Percentiles rank a stretch among this genome's conserved stretches.
Conservation (phyloP, 2,797 vertebrate species). For the Enteromius argenteus region DNA sequence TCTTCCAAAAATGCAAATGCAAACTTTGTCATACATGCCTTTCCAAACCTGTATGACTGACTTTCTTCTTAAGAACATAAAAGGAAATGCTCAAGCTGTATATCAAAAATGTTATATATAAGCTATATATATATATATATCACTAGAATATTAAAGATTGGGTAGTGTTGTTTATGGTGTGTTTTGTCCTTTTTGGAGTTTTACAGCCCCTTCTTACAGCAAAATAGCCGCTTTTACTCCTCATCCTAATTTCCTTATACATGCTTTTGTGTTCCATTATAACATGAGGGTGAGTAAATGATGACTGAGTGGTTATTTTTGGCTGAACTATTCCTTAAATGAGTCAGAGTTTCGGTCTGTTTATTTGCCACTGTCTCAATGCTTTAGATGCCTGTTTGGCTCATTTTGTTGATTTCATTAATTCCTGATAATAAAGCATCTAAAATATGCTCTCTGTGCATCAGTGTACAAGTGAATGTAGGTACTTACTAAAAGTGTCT, state of each 20-base stretch:
- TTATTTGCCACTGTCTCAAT: neutral
- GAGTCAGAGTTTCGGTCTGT: conserved; percentile 1
- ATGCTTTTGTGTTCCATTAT: neutral
- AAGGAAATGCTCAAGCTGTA: neutral
- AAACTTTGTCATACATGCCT: neutral
- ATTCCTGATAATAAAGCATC: neutral
- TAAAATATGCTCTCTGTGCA: neutral
- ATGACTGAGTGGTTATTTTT: no score
- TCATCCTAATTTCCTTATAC: neutral
- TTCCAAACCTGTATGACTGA: neutral
- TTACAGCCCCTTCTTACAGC: neutral
- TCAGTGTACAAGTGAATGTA: neutral
- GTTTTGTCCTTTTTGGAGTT: neutral
- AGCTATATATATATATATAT: neutral
- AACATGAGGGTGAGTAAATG: neutral
- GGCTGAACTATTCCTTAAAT: neutral
- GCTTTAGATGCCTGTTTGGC: neutral
- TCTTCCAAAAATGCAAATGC: no score
- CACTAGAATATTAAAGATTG: neutral
- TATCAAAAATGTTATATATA: neutral
- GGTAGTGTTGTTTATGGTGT: neutral
- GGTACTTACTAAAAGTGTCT: neutral
- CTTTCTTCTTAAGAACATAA: neutral
- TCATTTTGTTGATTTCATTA: neutral
- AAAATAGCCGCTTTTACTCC: neutral